Conservation (phyloP, 2,113 vertebrate species). For the Pteropus alecto region DNA sequence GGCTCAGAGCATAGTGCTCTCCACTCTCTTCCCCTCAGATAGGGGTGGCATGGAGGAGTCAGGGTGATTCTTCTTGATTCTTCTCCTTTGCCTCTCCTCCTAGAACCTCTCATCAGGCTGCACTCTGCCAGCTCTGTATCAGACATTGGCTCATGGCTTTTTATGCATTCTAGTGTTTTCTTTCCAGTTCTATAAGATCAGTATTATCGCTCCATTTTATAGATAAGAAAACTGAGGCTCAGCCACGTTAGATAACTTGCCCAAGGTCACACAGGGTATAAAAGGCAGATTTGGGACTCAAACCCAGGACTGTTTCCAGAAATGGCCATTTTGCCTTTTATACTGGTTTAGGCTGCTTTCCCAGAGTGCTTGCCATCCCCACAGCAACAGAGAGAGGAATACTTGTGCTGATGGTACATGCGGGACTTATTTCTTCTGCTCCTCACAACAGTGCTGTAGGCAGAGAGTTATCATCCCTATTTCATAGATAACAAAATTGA, state of each 20-base stretch:
- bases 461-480: not conserved
- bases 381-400: conserved; percentile 54
- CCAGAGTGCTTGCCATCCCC: conserved; percentile 29
- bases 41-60: not conserved
- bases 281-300: conserved; percentile 13
- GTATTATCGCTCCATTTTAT: not conserved
- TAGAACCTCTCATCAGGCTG: not conserved
- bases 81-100: not conserved
- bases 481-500: conserved; percentile 48
- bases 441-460: not conserved
- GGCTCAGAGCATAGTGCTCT: not conserved
- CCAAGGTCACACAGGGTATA: not conserved
- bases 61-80: not conserved
- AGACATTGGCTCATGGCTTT: not conserved
- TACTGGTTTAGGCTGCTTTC: conserved; percentile 20
- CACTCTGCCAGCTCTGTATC: not conserved
- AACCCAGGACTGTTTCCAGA: conserved; percentile 28
- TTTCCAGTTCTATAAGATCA: not conserved
- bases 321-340: not conserved
- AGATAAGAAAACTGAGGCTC: conserved; percentile 56
- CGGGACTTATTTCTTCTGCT: not conserved
- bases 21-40: not conserved
- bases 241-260: not conserved
- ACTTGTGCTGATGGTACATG: conserved; percentile 24
- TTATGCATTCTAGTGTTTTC: not conserved